Evolutionary conservation across 2,888 invertebrate species (phyloP).

Genomic region (Amphiduros pacificus): DNA sequence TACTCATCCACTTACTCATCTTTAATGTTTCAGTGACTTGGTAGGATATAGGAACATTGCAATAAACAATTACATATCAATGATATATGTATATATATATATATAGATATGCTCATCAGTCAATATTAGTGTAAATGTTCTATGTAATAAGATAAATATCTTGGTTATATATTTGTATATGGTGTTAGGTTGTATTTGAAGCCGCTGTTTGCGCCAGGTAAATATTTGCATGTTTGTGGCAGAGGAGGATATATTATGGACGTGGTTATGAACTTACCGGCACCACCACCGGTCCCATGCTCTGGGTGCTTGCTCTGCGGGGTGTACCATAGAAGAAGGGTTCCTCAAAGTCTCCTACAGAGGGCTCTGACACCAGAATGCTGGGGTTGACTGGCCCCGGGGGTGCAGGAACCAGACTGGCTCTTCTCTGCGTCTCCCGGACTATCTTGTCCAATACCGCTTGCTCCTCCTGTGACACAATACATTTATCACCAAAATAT

Average conservation of each 20-base stretch:
- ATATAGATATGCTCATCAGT: neutral
- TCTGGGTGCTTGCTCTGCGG: slow-evolving; percentile 53
- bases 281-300: slow-evolving; percentile 49
- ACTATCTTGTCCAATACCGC: slow-evolving; percentile 33
- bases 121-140: neutral
- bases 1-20: too few species aligned
- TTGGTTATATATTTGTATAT: neutral
- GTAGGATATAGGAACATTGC: too few species aligned
- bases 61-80: too few species aligned
- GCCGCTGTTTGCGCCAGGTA: neutral
- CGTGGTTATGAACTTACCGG: slow-evolving; percentile 47
- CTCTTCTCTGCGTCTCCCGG: slow-evolving; percentile 25
- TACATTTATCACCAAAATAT: too few species aligned
- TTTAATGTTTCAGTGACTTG: too few species aligned
- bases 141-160: neutral
- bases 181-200: neutral
- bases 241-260: too few species aligned
- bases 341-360: slow-evolving; percentile 24
- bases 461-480: slow-evolving; percentile 29
- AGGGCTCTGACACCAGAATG: slow-evolving; percentile 31
- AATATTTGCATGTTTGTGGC: too few species aligned
- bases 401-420: slow-evolving; percentile 28
- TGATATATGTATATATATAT: too few species aligned
- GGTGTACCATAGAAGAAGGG: slow-evolving; percentile 31
- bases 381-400: slow-evolving; percentile 1